Evolutionary conservation across 2,888 invertebrate genomes (phyloP).

Genomic region (Platynereis dumerilii): DNA sequence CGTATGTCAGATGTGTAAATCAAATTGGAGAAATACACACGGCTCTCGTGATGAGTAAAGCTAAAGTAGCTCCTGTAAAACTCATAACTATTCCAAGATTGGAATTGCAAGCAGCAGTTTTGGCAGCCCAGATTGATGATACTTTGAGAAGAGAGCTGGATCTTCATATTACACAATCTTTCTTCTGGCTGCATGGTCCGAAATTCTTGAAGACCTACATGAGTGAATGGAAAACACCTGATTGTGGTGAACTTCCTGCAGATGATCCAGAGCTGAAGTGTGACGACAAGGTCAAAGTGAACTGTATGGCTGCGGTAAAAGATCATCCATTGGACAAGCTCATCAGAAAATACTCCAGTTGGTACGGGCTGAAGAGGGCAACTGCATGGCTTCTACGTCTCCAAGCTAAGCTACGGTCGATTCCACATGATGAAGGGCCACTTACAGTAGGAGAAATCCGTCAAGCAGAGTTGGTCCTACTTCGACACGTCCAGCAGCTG

Average conservation of each 20-base stretch:
- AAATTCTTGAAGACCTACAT: conserved; percentile 23
- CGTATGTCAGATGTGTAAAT: conserved; percentile 17
- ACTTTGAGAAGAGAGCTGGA: conserved; percentile 26
- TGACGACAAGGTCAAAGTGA: too few relatives aligned
- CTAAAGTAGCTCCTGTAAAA: conserved; percentile 26
- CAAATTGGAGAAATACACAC: conserved; percentile 7
- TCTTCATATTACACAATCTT: not conserved
- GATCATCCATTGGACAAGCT: not conserved
- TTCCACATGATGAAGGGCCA: not conserved
- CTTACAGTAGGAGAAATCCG: conserved; percentile 3
- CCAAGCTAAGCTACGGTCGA: not conserved
- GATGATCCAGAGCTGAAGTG: conserved; percentile 18
- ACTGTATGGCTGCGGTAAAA: not conserved
- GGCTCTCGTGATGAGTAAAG: conserved; percentile 22
- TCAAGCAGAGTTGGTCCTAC: conserved; percentile 10
- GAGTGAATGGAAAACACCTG: not conserved
- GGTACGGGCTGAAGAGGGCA: conserved; percentile 5
- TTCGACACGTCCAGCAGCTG: conserved; percentile 10
- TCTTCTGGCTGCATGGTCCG: conserved; percentile 32
- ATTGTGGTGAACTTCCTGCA: not conserved
- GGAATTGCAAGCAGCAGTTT: conserved; percentile 27
- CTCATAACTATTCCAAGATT: conserved; percentile 25
- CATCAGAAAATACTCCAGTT: conserved; percentile 17
- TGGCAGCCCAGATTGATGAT: conserved; percentile 17
- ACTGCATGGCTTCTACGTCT: not conserved